Evolutionary conservation across 2,113 vertebrate species (phyloP).

Genomic region (Leptocoma aspasia): DNA sequence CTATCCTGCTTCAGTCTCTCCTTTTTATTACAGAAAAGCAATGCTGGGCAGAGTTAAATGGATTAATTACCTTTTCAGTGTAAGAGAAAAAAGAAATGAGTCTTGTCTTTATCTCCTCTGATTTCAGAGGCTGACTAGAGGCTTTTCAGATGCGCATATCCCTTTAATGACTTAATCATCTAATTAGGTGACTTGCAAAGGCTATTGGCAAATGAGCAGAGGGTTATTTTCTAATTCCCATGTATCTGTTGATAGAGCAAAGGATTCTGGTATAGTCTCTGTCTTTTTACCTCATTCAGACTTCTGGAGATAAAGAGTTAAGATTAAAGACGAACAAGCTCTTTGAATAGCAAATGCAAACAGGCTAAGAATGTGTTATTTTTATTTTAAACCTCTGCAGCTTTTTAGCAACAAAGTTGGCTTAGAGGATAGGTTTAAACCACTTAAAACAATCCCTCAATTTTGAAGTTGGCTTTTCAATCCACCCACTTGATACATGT

Average conservation of each 20-base stretch:
- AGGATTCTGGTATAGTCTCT: constrained; percentile 58
- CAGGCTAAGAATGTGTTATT: constrained; percentile 33
- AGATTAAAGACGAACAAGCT: constrained; percentile 63
- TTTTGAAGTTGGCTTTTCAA: constrained; percentile 48
- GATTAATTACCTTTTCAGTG: constrained; percentile 89
- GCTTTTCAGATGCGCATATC: constrained; percentile 81
- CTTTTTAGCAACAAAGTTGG: constrained; percentile 50
- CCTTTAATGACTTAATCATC: constrained; percentile 94
- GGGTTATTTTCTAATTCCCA: constrained; percentile 79
- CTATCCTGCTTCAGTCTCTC: constrained; percentile 79
- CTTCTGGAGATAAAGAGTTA: constrained; percentile 65
- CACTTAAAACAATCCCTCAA: constrained; percentile 34
- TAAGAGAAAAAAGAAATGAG: constrained; percentile 61
- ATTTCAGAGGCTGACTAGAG: constrained; percentile 80
- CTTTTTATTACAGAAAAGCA: constrained; percentile 78
- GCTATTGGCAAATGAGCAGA: constrained; percentile 76
- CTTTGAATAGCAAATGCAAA: constrained; percentile 61
- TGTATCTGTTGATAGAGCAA: constrained; percentile 71
- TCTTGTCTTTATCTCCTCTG: constrained; percentile 81
- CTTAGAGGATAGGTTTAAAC: constrained; percentile 53
- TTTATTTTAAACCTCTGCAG: constrained; percentile 56
- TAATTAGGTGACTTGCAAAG: constrained; percentile 90
- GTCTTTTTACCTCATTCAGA: constrained; percentile 30
- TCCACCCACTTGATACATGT: neutral
- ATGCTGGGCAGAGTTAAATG: constrained; percentile 81